A percentile compares a stretch with the other conserved stretches of the same genome.
Conservation (phyloP, 2,797 vertebrate genomes). For the Coracias cyanogaster region DNA sequence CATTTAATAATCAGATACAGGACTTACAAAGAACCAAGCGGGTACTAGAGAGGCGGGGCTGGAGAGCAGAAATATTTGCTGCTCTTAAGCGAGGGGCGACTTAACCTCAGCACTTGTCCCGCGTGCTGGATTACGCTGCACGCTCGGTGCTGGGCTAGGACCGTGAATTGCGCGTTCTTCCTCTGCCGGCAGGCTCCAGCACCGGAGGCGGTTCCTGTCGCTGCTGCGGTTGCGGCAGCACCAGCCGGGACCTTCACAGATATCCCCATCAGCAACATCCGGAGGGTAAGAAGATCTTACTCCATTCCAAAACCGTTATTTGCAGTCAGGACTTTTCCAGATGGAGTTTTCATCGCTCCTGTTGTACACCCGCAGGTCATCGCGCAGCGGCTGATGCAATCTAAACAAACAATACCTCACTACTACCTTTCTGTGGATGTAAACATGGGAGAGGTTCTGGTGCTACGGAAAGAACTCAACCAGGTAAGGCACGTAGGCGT, state of each 20-base stretch:
- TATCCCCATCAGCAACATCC: constrained; percentile 94
- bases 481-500: constrained; percentile 77
- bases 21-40: background rate
- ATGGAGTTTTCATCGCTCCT: background rate
- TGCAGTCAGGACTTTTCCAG: rapidly evolving
- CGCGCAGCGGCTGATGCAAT: constrained; percentile 95
- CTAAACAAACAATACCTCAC: constrained; percentile 98
- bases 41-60: background rate
- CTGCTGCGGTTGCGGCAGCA: constrained; percentile 64
- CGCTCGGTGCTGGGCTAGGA: rapidly evolving
- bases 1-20: rapidly evolving
- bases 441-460: constrained; percentile 93
- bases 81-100: background rate
- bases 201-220: constrained; percentile 54
- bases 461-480: constrained; percentile 94
- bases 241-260: constrained; percentile 93
- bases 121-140: background rate
- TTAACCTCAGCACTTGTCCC: background rate
- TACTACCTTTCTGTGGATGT: constrained; percentile 97
- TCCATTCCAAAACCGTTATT: rapidly evolving
- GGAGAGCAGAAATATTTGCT: background rate
- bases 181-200: constrained; percentile 57
- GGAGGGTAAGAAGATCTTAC: constrained; percentile 82
- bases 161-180: background rate
- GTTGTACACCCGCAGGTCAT: constrained; percentile 85